Conservation (phyloP, 37 sponge, comb jelly and placozoan genomes). For the Sycon ciliatum region DNA sequence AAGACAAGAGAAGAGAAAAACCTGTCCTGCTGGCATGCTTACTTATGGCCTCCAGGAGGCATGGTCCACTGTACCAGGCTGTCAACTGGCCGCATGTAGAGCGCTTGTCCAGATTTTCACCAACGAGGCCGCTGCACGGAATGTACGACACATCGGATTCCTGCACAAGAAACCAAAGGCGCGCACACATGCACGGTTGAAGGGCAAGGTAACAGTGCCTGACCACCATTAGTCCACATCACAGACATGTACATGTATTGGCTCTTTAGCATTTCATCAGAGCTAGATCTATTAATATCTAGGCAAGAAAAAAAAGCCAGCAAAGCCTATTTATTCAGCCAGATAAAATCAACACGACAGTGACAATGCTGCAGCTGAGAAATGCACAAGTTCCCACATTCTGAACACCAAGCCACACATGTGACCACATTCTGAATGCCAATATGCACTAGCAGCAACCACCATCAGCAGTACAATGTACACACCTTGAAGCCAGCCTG, state of each 20-base stretch:
- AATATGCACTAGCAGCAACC: background rate
- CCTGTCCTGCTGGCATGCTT: background rate
- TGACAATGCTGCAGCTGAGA: no score
- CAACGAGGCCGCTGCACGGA: conserved; percentile 86
- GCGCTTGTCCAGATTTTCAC: conserved; percentile 60
- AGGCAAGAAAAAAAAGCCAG: background rate
- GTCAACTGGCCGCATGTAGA: conserved; percentile 16
- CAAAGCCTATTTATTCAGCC: no score
- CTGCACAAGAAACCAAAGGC: conserved; percentile 17
- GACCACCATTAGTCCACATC: background rate
- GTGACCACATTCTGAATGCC: background rate
- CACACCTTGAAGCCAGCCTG: conserved; percentile 84
- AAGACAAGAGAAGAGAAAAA: background rate
- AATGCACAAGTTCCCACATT: no score
- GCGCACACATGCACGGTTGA: background rate
- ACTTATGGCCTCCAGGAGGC: conserved; percentile 70
- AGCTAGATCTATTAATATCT: background rate
- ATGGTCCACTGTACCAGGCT: conserved; percentile 70
- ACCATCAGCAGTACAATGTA: background rate
- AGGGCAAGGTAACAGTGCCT: no score
- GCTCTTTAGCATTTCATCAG: background rate
- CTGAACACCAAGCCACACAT: background rate
- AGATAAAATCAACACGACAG: no score
- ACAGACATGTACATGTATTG: no score
- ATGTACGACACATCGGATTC: conserved; percentile 71